phyloP scores from a whole-genome alignment of 2,797 vertebrate genomes.

The Garrulus glandarius region DNA sequence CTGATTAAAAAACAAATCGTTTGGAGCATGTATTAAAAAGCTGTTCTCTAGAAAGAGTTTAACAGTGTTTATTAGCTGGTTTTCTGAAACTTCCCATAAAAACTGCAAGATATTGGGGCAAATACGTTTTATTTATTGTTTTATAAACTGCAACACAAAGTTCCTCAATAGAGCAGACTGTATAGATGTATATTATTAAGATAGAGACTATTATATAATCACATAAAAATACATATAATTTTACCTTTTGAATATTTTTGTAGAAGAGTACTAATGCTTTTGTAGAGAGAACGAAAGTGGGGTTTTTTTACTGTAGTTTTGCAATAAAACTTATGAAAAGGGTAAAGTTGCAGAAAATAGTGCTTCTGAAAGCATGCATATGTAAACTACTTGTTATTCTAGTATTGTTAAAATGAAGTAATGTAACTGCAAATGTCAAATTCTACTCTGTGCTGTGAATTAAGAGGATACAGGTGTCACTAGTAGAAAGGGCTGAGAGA shows the following conservation, averaged over 20 bases:
- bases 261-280: neutral
- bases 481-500: neutral
- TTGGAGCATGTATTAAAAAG: neutral
- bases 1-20: neutral
- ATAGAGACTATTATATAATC: neutral
- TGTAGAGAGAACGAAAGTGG: neutral
- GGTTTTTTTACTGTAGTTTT: neutral
- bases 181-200: neutral
- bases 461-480: neutral
- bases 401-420: neutral
- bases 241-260: neutral
- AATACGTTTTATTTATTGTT: neutral
- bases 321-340: neutral
- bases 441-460: neutral
- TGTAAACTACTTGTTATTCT: neutral
- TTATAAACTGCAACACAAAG: neutral
- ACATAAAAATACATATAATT: neutral
- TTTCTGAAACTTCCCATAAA: neutral
- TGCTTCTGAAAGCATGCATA: neutral
- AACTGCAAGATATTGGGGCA: neutral
- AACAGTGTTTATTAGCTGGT: neutral
- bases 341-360: neutral
- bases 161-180: neutral
- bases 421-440: neutral
- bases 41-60: neutral